These are phyloP conservation scores for Hirundichthys speculiger DNA, from an alignment of 2,113 vertebrate species.

Conservation along the genomic window DNA sequence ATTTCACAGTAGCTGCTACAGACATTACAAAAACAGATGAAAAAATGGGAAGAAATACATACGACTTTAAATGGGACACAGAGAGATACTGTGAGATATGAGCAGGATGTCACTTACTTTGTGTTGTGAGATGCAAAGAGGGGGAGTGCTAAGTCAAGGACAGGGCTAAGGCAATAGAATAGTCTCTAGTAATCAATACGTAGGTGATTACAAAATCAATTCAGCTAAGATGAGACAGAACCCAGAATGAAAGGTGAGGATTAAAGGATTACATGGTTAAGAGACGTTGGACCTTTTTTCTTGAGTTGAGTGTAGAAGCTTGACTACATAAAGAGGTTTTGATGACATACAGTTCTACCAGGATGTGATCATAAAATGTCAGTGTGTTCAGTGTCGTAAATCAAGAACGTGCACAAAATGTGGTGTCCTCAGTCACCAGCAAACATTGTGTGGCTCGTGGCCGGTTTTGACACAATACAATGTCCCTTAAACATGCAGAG, in stretches of 20 bases:
- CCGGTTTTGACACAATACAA: not conserved
- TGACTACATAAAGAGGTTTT: not conserved
- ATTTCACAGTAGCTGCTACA: not conserved
- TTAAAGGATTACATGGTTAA: not conserved
- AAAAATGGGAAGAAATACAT: not conserved
- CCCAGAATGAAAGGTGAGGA: not conserved
- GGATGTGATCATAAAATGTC: not conserved
- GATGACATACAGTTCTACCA: too few relatives aligned
- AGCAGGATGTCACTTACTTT: not conserved
- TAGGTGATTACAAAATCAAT: conserved; percentile 21
- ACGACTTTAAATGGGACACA: not conserved
- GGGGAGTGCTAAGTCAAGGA: conserved; percentile 22
- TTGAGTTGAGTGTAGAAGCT: not conserved
- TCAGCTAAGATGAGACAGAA: not conserved
- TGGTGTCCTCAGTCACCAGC: too few relatives aligned
- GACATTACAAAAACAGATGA: not conserved
- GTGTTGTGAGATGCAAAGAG: not conserved
- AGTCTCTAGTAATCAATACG: conserved; percentile 33
- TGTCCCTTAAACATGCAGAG: conserved; percentile 10
- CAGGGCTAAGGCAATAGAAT: conserved; percentile 13
- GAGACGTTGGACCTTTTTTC: not conserved
- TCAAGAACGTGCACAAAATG: too few relatives aligned
- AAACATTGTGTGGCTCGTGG: not conserved
- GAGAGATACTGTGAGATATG: not conserved
- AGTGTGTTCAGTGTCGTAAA: too few relatives aligned